A percentile compares a stretch with the other conserved stretches of the same genome.
Conservation (phyloP, 1,140 invertebrate species). For the Caenorhabditis latens region DNA sequence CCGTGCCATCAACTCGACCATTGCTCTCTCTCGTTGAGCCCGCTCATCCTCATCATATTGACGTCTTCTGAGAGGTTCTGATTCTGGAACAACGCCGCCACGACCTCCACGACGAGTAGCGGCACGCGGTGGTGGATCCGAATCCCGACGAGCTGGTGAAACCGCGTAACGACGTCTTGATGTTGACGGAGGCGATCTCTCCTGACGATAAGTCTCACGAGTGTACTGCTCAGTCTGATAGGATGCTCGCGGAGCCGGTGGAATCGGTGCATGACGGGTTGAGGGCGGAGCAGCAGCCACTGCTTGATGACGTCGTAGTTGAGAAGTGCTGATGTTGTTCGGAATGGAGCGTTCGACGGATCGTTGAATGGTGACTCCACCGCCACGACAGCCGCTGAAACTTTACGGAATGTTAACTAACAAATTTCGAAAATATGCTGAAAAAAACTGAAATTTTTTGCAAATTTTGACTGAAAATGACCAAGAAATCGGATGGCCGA, state of each 20-base stretch:
- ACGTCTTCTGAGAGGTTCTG: constrained; percentile 17
- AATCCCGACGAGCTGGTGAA: not conserved
- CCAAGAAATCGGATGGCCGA: too few relatives aligned
- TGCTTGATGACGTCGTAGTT: not conserved
- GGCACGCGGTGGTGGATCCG: not conserved
- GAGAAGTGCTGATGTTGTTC: constrained; percentile 38
- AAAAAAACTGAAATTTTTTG: not conserved
- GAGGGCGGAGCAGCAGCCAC: too few relatives aligned
- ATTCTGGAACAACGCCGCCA: not conserved
- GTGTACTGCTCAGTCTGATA: constrained; percentile 39
- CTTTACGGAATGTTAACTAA: not conserved
- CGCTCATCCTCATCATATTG: not conserved
- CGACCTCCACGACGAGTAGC: not conserved
- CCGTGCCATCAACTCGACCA: too few relatives aligned
- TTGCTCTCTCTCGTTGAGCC: not conserved
- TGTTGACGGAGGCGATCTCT: not conserved
- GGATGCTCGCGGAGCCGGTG: not conserved
- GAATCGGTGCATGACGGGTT: not conserved
- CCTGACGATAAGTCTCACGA: not conserved
- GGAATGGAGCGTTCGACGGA: constrained; percentile 17
- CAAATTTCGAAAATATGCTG: not conserved
- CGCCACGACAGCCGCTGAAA: constrained; percentile 24
- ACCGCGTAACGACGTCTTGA: not conserved
- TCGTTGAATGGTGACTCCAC: not conserved
- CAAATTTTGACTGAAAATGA: too few relatives aligned